Percentiles rank a stretch among this genome's conserved stretches.
phyloP scores from a whole-genome alignment of 2,113 vertebrate species.

The Danionella cerebrum region DNA sequence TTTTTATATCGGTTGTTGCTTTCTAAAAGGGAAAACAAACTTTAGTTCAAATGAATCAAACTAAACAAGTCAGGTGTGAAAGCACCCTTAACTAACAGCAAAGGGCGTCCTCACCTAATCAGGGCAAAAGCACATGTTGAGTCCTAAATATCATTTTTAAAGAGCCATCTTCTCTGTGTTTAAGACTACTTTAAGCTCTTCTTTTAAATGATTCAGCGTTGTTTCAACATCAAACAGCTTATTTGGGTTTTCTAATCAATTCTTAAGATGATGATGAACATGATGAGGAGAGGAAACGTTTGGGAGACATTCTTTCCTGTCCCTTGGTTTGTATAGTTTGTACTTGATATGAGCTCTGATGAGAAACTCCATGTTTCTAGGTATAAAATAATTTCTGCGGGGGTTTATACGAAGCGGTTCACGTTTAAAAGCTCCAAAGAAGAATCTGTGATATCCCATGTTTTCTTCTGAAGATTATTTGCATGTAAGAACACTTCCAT shows the following conservation, averaged over 20 bases:
- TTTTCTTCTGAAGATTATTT: not conserved
- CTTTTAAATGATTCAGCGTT: not conserved
- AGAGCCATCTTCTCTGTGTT: too few relatives aligned
- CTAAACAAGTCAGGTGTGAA: too few relatives aligned
- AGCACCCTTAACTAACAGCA: too few relatives aligned
- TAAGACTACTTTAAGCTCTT: not conserved
- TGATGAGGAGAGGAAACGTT: not conserved
- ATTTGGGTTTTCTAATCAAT: not conserved
- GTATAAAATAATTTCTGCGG: not conserved
- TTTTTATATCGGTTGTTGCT: too few relatives aligned
- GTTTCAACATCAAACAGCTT: not conserved
- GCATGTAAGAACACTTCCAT: constrained; percentile 11
- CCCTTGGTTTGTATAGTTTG: not conserved
- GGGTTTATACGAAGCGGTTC: not conserved
- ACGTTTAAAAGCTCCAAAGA: not conserved
- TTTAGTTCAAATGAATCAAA: too few relatives aligned
- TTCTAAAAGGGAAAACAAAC: too few relatives aligned
- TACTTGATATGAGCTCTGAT: not conserved
- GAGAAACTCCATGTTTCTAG: not conserved
- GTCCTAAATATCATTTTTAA: too few relatives aligned
- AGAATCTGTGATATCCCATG: not conserved
- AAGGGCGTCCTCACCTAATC: too few relatives aligned
- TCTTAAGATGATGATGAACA: not conserved
- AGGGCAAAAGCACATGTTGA: too few relatives aligned
- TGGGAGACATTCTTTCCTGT: constrained; percentile 15